phyloP scores from a whole-genome alignment of 2,113 vertebrate genomes.

The Cottus gobio region DNA sequence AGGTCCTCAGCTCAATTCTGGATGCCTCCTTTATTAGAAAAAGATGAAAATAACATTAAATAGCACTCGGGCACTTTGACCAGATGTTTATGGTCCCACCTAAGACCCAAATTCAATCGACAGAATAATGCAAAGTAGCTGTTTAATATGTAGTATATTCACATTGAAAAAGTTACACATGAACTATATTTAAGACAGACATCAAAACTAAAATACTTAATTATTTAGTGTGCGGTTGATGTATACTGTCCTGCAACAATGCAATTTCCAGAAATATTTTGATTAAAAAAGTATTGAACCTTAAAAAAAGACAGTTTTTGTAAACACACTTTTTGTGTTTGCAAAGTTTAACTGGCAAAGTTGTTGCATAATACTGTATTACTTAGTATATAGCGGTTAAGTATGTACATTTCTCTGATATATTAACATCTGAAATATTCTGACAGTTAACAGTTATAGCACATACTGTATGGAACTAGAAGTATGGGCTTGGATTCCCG shows the following conservation, averaged over 20 bases:
- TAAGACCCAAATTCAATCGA: neutral
- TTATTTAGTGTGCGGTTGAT: neutral
- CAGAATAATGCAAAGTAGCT: neutral
- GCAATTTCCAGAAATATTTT: neutral
- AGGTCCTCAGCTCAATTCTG: slow-evolving; percentile 84
- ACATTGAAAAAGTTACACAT: neutral
- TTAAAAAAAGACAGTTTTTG: neutral
- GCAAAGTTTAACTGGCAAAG: neutral
- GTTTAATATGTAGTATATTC: neutral
- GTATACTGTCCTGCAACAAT: neutral
- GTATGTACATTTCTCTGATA: neutral
- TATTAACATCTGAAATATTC: neutral
- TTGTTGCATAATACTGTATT: neutral
- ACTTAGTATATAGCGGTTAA: neutral
- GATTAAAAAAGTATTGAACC: neutral
- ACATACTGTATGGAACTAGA: neutral
- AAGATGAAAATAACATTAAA: neutral
- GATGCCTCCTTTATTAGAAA: slow-evolving; percentile 73
- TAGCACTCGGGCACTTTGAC: too few relatives aligned
- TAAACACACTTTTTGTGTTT: neutral
- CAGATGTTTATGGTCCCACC: neutral
- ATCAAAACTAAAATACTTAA: neutral
- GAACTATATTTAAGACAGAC: neutral
- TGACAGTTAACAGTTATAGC: neutral
- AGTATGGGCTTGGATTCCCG: neutral